Evolutionary conservation across 2,888 invertebrate species (phyloP).

Genomic region (Cryptocephalus moraei): DNA sequence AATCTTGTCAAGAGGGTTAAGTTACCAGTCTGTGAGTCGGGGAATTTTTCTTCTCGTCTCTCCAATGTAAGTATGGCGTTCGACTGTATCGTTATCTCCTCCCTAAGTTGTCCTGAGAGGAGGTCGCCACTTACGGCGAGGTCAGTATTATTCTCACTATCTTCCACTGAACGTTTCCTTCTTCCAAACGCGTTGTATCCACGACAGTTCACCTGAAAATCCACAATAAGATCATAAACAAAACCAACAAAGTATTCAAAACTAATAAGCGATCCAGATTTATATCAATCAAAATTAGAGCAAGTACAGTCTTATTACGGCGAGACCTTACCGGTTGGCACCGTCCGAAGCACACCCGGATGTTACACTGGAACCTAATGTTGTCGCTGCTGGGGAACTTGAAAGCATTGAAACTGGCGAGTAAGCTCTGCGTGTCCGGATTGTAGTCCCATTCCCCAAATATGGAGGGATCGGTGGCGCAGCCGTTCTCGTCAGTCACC

Average conservation of each 20-base stretch:
- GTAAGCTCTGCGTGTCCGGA: constrained; percentile 70
- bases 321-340: constrained; percentile 87
- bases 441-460: constrained; percentile 92
- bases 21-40: constrained; percentile 47
- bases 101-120: constrained; percentile 71
- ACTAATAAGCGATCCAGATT: no score
- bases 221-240: neutral
- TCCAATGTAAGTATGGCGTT: constrained; percentile 87
- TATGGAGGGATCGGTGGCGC: constrained; percentile 84
- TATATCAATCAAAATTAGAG: no score
- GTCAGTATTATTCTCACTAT: constrained; percentile 46
- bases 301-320: no score
- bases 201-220: constrained; percentile 71
- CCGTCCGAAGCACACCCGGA: constrained; percentile 87
- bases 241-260: no score
- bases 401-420: constrained; percentile 87
- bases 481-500: constrained; percentile 89
- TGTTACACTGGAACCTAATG: constrained; percentile 91
- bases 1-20: neutral
- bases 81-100: constrained; percentile 87
- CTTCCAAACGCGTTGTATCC: constrained; percentile 85
- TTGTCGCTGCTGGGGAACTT: constrained; percentile 93
- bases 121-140: constrained; percentile 47
- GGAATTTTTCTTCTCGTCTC: constrained; percentile 67
- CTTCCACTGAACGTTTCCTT: constrained; percentile 59